Evolutionary conservation across 2,888 invertebrate genomes (phyloP).

Genomic region (Drepana falcataria): DNA sequence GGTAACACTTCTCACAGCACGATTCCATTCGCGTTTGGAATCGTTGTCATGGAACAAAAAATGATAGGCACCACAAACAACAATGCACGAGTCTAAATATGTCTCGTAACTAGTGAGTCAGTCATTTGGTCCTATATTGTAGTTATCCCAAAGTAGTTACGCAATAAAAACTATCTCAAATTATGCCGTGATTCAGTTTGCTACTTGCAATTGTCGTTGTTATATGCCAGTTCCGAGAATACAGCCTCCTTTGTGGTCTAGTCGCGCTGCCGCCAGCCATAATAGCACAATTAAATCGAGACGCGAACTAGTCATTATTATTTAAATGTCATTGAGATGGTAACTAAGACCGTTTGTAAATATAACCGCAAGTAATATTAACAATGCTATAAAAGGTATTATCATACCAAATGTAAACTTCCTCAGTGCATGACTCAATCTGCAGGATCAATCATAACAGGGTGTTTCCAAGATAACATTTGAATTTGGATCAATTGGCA

Average conservation of each 20-base stretch:
- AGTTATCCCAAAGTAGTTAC: conserved; percentile 6
- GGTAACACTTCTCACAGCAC: too few species aligned
- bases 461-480: background rate
- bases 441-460: background rate
- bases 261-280: conserved; percentile 31
- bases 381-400: conserved; percentile 2
- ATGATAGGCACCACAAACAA: background rate
- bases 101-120: background rate
- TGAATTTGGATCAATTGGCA: too few species aligned
- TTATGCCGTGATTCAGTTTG: conserved; percentile 54
- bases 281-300: conserved; percentile 12
- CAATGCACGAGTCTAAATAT: too few species aligned
- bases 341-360: conserved; percentile 6
- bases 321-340: conserved; percentile 26
- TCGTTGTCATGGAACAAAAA: background rate
- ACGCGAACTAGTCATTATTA: conserved; percentile 26
- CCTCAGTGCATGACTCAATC: background rate
- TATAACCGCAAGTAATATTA: background rate
- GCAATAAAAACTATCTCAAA: conserved; percentile 55
- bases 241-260: conserved; percentile 48
- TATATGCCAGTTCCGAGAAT: conserved; percentile 37
- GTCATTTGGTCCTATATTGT: conserved; percentile 9
- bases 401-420: background rate
- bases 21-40: too few species aligned
- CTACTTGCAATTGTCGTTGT: conserved; percentile 28